phyloP scores from a whole-genome alignment of 1,140 invertebrate species.

The Pseudachorutes palmiensis region DNA sequence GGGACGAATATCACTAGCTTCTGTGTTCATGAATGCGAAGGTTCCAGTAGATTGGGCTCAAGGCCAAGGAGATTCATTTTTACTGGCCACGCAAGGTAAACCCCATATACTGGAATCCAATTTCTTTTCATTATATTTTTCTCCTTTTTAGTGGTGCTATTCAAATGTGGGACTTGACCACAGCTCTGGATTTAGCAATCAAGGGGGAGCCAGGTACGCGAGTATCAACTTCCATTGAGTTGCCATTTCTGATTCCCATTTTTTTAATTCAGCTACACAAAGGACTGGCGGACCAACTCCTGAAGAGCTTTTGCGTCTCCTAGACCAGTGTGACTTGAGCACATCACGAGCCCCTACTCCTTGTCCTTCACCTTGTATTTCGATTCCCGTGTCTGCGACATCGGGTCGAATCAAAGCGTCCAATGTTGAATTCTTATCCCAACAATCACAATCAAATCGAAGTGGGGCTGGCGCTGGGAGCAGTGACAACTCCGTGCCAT shows the following conservation, averaged over 20 bases:
- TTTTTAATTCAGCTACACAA: conserved; percentile 41
- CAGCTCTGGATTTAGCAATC: conserved; percentile 72
- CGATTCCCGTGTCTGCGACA: conserved; percentile 38
- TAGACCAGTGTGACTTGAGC: conserved; percentile 88
- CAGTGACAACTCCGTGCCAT: neutral
- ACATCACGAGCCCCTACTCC: conserved; percentile 74
- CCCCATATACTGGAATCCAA: neutral
- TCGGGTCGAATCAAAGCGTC: conserved; percentile 54
- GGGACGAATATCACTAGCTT: conserved; percentile 89
- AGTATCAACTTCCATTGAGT: no score
- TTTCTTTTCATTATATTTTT: neutral
- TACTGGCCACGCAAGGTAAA: conserved; percentile 67
- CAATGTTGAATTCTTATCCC: conserved; percentile 62
- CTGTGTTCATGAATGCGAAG: conserved; percentile 94
- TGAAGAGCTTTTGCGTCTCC: conserved; percentile 74
- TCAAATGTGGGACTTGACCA: conserved; percentile 98
- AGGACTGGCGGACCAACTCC: conserved; percentile 75
- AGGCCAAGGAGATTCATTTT: conserved; percentile 83
- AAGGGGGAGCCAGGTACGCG: conserved; percentile 55
- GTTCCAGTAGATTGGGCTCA: conserved; percentile 81
- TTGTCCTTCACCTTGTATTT: conserved; percentile 66
- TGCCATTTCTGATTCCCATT: neutral
- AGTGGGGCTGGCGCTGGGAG: neutral
- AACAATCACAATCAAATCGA: conserved; percentile 12
- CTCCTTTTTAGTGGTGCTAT: conserved; percentile 66